Base-by-base conservation (phyloP, 2,888 invertebrate species). In the Nemapogon koenigi region DNA sequence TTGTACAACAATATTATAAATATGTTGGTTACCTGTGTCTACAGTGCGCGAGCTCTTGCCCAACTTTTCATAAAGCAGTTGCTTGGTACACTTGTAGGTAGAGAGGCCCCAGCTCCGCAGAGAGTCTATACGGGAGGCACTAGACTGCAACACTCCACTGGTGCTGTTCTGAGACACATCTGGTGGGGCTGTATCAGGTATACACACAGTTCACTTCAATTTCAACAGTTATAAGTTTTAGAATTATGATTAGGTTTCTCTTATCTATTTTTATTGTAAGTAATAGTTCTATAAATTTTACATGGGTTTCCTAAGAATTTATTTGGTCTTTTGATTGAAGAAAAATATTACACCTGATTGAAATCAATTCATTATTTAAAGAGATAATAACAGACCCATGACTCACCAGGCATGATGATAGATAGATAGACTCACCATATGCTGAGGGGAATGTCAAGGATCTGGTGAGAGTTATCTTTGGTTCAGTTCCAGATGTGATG, bases 91-190 rank as follows among this genome's bases (percentile, higher is more conserved):
- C 71, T 97, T 98, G 68, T 96, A 98, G 0, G 97, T 97, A 43
- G 96, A 96, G 59, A 98, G 92, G 45, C 97, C 94, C 98, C 98
- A 99, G 62, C 91, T 94, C 62, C 91, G 94, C 44, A 98, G 81
- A 41, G 90, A 88, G 64, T 97, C 97, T 57, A 98, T 88, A 66
- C 94, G 91, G 31, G 92, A 90, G 15, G 88, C 83, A n/a, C 84
- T 81, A 2, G 84, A 81, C 39, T 87, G 84, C 39, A 88, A 66
- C 41, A 88, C 64, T 1, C 87, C 83, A 46, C 63, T 60, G 2
- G 59, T 49, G 2, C 65, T 65, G 57, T 86, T 86, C 50, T 83
- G 83, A 13, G 84, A 71, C 2, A 84, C 83, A 31, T 81, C 83
- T 41, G 73, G 79, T 1, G 84, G 82, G 18, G 75, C 80, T 64